Evolutionary conservation across 2,113 vertebrate species (phyloP).

Genomic region (Campylorhamphus procurvoides): DNA sequence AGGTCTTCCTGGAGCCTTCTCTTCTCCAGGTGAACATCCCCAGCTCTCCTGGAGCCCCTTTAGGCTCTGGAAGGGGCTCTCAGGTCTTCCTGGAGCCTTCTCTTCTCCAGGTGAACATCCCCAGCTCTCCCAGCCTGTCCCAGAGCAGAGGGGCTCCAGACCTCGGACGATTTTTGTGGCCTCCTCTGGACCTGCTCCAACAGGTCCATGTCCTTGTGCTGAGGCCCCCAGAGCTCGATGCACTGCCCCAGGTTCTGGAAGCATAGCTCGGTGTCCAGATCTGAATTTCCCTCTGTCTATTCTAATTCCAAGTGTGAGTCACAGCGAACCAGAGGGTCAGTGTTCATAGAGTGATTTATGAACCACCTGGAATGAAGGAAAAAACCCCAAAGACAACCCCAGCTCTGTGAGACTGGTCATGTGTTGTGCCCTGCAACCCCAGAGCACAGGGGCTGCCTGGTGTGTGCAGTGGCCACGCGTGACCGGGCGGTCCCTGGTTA

Average conservation of each 20-base stretch:
- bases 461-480: background rate
- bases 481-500: background rate
- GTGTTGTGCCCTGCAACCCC: background rate
- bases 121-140: background rate
- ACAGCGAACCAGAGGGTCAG: rapidly evolving
- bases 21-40: background rate
- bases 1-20: background rate
- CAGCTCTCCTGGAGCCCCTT: background rate
- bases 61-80: background rate
- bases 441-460: background rate
- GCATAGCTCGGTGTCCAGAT: no score
- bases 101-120: background rate
- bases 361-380: background rate
- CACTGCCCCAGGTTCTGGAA: background rate
- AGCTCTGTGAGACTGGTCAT: background rate
- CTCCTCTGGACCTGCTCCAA: background rate
- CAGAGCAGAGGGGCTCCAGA: background rate
- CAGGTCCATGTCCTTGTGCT: background rate
- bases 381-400: rapidly evolving
- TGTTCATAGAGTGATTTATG: rapidly evolving
- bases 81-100: background rate
- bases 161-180: background rate
- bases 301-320: background rate
- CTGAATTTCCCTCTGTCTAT: background rate
- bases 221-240: background rate